Conservation (phyloP, 2,797 vertebrate species). For the Chrosomus eos region DNA sequence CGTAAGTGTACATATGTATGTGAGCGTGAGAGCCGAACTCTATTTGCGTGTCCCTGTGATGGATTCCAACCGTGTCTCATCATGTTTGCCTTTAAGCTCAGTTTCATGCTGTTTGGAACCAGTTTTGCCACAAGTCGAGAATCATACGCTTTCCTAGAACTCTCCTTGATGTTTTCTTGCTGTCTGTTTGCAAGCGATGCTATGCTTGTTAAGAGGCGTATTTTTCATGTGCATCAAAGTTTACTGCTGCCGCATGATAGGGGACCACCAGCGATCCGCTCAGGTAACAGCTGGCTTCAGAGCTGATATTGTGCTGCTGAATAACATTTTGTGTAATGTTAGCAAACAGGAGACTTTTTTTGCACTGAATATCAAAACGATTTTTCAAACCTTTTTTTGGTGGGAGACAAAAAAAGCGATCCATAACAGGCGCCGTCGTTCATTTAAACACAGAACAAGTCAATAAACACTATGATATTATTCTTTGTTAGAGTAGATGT, state of each 20-base stretch:
- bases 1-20: conserved; percentile 64
- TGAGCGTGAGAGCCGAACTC: conserved; percentile 68
- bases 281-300: conserved; percentile 53
- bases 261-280: conserved; percentile 30
- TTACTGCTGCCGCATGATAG: conserved; percentile 58
- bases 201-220: conserved; percentile 74
- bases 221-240: conserved; percentile 67
- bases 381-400: conserved; percentile 34
- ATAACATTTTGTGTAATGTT: conserved; percentile 38
- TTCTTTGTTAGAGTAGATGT: conserved; percentile 1
- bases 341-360: conserved; percentile 28
- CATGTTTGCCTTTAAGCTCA: conserved; percentile 77
- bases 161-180: conserved; percentile 72
- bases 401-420: conserved; percentile 8
- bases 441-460: conserved; percentile 36
- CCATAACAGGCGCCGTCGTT: conserved; percentile 10
- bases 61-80: conserved; percentile 75
- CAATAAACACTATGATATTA: conserved; percentile 28
- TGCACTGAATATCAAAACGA: conserved; percentile 35
- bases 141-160: conserved; percentile 67
- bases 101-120: conserved; percentile 76
- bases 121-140: conserved; percentile 67
- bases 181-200: conserved; percentile 74
- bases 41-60: conserved; percentile 73
- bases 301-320: conserved; percentile 39